phyloP scores from a whole-genome alignment of 2,888 invertebrate species.

The Drosophila recens region DNA sequence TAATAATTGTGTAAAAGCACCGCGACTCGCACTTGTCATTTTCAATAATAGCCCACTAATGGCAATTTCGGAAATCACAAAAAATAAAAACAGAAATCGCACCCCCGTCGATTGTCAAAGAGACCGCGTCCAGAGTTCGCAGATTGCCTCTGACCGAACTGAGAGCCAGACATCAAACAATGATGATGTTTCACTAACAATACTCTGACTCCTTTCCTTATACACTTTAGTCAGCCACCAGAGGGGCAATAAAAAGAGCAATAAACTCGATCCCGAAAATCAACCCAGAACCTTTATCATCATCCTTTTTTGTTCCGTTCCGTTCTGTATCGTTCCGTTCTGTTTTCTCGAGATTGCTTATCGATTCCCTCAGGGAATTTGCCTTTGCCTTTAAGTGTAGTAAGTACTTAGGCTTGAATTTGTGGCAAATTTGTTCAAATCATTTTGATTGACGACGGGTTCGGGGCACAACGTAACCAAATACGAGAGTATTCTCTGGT shows the following conservation, averaged over 20 bases:
- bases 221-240: constrained; percentile 23
- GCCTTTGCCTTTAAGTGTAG: constrained; percentile 37
- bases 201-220: not conserved
- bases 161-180: constrained; percentile 18
- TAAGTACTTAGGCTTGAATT: constrained; percentile 52
- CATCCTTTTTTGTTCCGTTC: not conserved
- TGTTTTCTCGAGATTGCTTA: constrained; percentile 50
- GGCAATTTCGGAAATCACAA: constrained; percentile 12
- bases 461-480: constrained; percentile 25
- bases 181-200: constrained; percentile 32
- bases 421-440: constrained; percentile 68
- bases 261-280: constrained; percentile 25
- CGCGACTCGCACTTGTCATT: constrained; percentile 52
- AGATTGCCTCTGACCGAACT: not conserved
- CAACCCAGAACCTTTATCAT: constrained; percentile 10
- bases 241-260: constrained; percentile 50
- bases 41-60: constrained; percentile 57
- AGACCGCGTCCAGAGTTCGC: not conserved
- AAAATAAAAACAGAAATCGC: not conserved
- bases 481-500: constrained; percentile 29
- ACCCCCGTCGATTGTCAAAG: not conserved
- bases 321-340: not conserved
- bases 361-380: constrained; percentile 55
- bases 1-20: constrained; percentile 11
- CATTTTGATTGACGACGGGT: constrained; percentile 34